These are phyloP conservation scores for Nesoenas mayeri DNA, from an alignment of 2,113 vertebrate species.

Conservation along the genomic window DNA sequence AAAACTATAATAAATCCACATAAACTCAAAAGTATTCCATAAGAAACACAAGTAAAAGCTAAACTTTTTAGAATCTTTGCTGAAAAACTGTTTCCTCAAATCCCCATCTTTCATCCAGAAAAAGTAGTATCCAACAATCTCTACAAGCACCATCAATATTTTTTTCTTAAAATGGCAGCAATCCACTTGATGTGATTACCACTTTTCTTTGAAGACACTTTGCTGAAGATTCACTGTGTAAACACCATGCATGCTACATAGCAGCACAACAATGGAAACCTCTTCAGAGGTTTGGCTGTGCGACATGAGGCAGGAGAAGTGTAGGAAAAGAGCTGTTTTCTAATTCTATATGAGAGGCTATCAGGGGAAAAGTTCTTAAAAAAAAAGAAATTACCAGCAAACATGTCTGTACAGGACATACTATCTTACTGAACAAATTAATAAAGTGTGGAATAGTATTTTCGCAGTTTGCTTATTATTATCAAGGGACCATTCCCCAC, in stretches of 20 bases:
- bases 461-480: constrained; percentile 63
- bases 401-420: constrained; percentile 21
- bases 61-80: background rate
- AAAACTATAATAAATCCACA: background rate
- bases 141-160: accelerated
- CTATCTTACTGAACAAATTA: constrained; percentile 25
- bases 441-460: constrained; percentile 54
- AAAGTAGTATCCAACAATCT: background rate
- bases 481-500: constrained; percentile 53
- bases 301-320: background rate
- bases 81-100: accelerated
- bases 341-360: constrained; percentile 31
- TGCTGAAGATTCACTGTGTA: background rate
- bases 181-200: background rate
- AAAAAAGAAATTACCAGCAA: background rate
- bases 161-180: background rate
- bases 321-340: background rate
- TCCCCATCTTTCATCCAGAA: background rate
- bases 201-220: background rate
- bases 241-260: background rate
- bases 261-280: background rate
- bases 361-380: constrained; percentile 25
- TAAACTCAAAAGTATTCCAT: background rate
- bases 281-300: background rate
- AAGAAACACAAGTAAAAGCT: background rate